Evolutionary conservation across 2,888 invertebrate species (phyloP), one percentile per base, ranked within the genome.

Genomic region (Caenorhabditis parvicauda): DNA sequence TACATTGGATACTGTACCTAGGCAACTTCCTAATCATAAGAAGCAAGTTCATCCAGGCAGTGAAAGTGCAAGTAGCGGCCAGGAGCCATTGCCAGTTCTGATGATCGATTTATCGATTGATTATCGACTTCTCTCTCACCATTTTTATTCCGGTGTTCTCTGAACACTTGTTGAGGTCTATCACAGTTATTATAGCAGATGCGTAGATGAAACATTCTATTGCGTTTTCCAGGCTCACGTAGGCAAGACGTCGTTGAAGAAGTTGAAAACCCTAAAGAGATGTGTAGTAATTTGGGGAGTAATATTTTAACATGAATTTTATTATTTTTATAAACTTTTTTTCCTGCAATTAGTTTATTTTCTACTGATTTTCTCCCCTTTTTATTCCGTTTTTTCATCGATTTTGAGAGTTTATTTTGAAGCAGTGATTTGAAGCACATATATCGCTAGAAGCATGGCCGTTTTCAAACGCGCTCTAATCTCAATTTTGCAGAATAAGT

Each of bases 71-170:
- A 4, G 83, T 74, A 0, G 84, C 82, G 5, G 84, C 85, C n/a
- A 84, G 63, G 50, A 82, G 76, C 84, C 84, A 85, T 71, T 85
- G 84, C 84, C 84, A 84, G 2, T 67, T 70, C 84, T 84, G 56
- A 7, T 55, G 46, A 50, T 59, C 9, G 21, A 19, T 12, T 7
- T 41, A 14, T 17, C 7, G 7, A 54, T 32, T 32, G 9, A 32
- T 32, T 12, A n/a, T 9, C 9, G n/a, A 9, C 21, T 12, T 3
- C 14, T n/a, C 3, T 39, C 55, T 43, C 69, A 84, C 84, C 61
- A 70, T 54, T 71, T 83, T 71, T 41, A 82, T 80, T 12, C 83
- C 84, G 2, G 83, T 82, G 3, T 53, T 53, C 9, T 65, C 59
- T 42, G 82, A 81, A 67, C 84, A 84, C 0, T 72, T 70, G 6